These are phyloP conservation scores for Parochlus steinenii DNA, from an alignment of 2,888 invertebrate species.

Conservation along the genomic window DNA sequence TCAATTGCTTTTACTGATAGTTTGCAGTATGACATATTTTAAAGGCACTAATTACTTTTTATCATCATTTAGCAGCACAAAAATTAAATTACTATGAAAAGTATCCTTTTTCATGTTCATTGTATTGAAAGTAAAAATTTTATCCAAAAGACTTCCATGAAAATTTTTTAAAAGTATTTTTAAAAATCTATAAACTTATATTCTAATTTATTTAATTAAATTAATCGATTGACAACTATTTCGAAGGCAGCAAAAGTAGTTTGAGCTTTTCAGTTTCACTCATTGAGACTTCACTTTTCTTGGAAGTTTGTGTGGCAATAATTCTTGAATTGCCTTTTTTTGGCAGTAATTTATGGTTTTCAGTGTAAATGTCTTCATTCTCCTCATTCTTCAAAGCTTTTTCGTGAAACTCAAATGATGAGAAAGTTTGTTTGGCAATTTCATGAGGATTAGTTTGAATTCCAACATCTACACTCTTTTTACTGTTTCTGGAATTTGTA, in stretches of 20 bases:
- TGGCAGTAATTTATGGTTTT: conserved; percentile 22
- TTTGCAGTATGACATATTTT: too few species aligned
- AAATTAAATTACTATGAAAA: neutral
- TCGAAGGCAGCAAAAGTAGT: conserved; percentile 30
- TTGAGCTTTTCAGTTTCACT: conserved; percentile 31
- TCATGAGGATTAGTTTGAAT: conserved; percentile 40
- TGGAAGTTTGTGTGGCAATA: conserved; percentile 5
- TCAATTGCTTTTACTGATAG: too few species aligned
- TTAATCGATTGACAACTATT: conserved; percentile 16
- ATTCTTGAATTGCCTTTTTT: conserved; percentile 10
- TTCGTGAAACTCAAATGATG: conserved; percentile 16
- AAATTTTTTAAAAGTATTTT: neutral
- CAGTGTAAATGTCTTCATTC: conserved; percentile 17
- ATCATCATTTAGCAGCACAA: too few species aligned
- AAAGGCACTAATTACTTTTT: too few species aligned
- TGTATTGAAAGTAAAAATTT: neutral
- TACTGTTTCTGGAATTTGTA: conserved; percentile 33
- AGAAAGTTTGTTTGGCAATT: conserved; percentile 31
- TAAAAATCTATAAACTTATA: neutral
- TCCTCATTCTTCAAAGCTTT: conserved; percentile 15
- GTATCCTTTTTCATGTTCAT: neutral
- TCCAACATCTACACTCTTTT: conserved; percentile 38
- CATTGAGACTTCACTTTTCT: conserved; percentile 19
- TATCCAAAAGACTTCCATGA: neutral
- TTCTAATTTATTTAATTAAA: neutral